These are phyloP conservation scores for Pyrrhosoma nymphula DNA, from an alignment of 2,888 invertebrate genomes.

Conservation along the genomic window DNA sequence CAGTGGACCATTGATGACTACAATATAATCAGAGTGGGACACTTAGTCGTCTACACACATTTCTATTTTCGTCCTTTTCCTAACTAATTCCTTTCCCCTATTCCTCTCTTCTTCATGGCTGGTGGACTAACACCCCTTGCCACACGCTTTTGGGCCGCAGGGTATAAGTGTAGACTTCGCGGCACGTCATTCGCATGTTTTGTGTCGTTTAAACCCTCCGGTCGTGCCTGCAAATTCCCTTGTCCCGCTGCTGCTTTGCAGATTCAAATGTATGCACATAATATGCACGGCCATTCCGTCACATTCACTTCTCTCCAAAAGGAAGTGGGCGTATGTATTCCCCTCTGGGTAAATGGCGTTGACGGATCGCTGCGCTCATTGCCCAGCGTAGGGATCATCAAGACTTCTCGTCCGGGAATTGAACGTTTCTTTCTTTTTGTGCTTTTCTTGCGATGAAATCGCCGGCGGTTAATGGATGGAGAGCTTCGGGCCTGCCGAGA, in stretches of 20 bases:
- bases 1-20: too few species aligned
- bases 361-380: not conserved
- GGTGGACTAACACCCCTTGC: too few species aligned
- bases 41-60: too few species aligned
- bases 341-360: not conserved
- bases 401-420: not conserved
- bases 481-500: not conserved
- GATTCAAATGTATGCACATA: not conserved
- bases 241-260: not conserved
- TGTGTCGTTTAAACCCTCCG: too few species aligned
- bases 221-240: too few species aligned
- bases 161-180: too few species aligned
- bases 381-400: not conserved
- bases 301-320: not conserved
- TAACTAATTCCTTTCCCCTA: too few species aligned
- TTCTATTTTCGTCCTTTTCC: too few species aligned
- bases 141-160: too few species aligned
- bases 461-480: not conserved
- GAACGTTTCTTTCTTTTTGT: not conserved
- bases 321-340: not conserved
- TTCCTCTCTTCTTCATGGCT: too few species aligned
- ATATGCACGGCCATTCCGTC: not conserved
- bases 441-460: not conserved
- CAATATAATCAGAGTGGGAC: too few species aligned
- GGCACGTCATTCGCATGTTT: too few species aligned